Conservation (phyloP, 2,113 vertebrate genomes). For the Pachycephala philippinensis region DNA sequence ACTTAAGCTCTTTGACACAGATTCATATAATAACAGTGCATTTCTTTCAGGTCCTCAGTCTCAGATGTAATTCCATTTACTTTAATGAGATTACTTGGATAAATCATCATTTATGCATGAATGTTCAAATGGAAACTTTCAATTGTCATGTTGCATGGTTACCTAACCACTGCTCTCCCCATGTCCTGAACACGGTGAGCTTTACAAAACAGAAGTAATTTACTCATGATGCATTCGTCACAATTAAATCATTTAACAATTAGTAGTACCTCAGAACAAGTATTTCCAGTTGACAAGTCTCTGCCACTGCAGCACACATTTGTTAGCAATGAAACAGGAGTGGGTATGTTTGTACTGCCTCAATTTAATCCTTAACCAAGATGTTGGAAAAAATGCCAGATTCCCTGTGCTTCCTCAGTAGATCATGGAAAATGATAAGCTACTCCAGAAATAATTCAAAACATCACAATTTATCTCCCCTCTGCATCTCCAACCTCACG, state of each 20-base stretch:
- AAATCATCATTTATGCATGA: neutral
- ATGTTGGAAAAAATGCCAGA: neutral
- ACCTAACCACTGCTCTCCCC: neutral
- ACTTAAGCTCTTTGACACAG: neutral
- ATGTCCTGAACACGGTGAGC: neutral
- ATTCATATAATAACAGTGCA: neutral
- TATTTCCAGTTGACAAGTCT: constrained; percentile 8
- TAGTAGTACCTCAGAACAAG: neutral
- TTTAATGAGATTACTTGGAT: neutral
- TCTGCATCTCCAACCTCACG: neutral
- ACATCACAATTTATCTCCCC: neutral
- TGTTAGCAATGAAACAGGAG: neutral
- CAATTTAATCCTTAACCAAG: neutral
- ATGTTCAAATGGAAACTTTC: neutral
- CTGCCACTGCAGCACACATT: neutral
- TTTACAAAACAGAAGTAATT: neutral
- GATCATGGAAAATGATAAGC: neutral
- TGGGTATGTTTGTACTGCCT: neutral
- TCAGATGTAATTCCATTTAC: neutral
- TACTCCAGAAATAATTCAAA: neutral
- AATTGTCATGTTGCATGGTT: neutral
- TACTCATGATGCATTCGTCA: neutral
- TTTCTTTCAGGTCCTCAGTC: neutral
- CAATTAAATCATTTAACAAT: constrained; percentile 14
- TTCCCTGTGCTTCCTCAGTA: neutral